Evolutionary conservation across 2,888 invertebrate genomes (phyloP).

Genomic region (Pheosia gnoma): DNA sequence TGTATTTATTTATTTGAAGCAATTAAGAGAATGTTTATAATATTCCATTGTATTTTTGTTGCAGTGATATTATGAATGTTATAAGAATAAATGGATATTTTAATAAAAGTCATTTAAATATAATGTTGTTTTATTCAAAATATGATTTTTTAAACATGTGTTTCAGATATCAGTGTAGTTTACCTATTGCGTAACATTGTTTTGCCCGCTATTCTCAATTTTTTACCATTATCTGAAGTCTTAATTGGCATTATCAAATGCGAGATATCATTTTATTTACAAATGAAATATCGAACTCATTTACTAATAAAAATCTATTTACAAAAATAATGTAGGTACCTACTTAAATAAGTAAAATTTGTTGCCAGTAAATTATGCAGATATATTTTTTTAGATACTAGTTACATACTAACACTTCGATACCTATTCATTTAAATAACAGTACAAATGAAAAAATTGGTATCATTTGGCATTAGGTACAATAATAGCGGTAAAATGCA

Average conservation of each 20-base stretch:
- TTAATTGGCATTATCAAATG: neutral
- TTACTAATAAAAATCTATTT: no score
- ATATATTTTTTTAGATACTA: no score
- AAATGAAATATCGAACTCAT: no score
- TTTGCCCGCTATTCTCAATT: neutral
- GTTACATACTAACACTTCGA: no score
- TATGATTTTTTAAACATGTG: neutral
- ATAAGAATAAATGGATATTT: constrained; percentile 85
- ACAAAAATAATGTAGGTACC: no score
- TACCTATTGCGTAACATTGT: constrained; percentile 3
- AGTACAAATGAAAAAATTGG: no score
- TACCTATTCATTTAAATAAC: no score
- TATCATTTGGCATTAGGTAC: no score
- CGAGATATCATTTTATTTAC: no score
- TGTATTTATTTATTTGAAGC: constrained; percentile 76
- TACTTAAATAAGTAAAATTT: no score
- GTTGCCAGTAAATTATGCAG: no score
- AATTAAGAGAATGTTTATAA: constrained; percentile 81
- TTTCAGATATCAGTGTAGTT: neutral
- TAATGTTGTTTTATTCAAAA: constrained; percentile 51
- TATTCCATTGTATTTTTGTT: constrained; percentile 84
- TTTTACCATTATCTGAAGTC: neutral
- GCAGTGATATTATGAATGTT: constrained; percentile 85
- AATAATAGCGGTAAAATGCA: no score
- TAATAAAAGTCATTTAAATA: constrained; percentile 84